Conservation (phyloP, 2,797 vertebrate genomes). For the Dermochelys coriacea region DNA sequence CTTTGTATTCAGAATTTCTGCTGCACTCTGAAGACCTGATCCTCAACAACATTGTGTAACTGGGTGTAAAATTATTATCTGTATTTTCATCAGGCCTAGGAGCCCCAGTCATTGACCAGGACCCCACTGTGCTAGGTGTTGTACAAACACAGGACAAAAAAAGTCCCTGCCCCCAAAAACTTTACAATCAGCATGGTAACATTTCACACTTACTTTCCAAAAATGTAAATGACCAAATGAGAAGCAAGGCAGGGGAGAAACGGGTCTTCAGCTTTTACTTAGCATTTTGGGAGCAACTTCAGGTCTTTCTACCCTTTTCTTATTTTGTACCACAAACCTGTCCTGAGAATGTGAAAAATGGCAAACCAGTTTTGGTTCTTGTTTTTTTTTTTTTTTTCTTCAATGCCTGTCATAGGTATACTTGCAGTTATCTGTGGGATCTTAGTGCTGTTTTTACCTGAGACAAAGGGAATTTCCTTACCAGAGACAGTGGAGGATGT, state of each 20-base stretch:
- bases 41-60: neutral
- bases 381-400: neutral
- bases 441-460: slow-evolving; percentile 91
- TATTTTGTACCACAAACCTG: neutral
- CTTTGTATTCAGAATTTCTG: neutral
- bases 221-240: neutral
- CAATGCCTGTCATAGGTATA: slow-evolving; percentile 76
- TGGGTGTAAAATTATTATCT: neutral
- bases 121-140: neutral
- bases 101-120: neutral
- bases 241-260: neutral
- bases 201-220: neutral
- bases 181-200: neutral
- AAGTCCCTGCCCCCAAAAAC: neutral
- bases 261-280: neutral
- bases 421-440: slow-evolving; percentile 88
- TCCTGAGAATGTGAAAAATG: neutral
- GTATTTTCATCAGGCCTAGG: neutral
- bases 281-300: neutral
- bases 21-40: neutral
- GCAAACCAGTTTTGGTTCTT: neutral
- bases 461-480: slow-evolving; percentile 91
- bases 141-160: neutral
- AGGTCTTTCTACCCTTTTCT: neutral
- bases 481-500: slow-evolving; percentile 95